These are phyloP conservation scores for Gambusia yucatana DNA, from an alignment of 2,797 vertebrate species.

Conservation along the genomic window DNA sequence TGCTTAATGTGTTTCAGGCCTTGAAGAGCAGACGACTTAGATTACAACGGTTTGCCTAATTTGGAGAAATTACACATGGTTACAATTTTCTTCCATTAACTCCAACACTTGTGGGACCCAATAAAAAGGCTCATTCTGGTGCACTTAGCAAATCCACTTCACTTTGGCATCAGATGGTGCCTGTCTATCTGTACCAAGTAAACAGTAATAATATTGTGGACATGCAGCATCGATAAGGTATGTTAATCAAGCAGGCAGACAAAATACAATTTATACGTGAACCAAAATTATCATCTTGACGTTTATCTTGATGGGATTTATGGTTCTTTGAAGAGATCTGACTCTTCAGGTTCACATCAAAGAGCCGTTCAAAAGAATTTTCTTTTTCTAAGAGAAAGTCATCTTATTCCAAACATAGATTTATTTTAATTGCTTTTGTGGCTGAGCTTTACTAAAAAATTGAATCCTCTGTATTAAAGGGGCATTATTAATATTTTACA, in stretches of 20 bases:
- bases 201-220: background rate
- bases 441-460: too few relatives aligned
- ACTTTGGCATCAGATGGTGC: background rate
- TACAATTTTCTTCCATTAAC: conserved; percentile 7
- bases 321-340: too few relatives aligned
- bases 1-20: background rate
- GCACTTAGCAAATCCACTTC: background rate
- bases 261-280: background rate
- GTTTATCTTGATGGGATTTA: too few relatives aligned
- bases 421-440: too few relatives aligned
- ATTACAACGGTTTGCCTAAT: background rate
- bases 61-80: background rate
- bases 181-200: background rate
- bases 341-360: too few relatives aligned
- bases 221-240: background rate
- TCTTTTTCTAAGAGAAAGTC: too few relatives aligned
- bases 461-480: too few relatives aligned
- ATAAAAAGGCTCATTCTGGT: background rate
- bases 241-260: background rate
- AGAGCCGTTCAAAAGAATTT: too few relatives aligned
- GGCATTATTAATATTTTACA: too few relatives aligned
- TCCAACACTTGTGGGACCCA: background rate
- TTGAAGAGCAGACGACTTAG: background rate
- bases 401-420: too few relatives aligned
- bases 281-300: background rate